phyloP scores from a whole-genome alignment of 2,113 vertebrate species.

The Okapia johnstoni region DNA sequence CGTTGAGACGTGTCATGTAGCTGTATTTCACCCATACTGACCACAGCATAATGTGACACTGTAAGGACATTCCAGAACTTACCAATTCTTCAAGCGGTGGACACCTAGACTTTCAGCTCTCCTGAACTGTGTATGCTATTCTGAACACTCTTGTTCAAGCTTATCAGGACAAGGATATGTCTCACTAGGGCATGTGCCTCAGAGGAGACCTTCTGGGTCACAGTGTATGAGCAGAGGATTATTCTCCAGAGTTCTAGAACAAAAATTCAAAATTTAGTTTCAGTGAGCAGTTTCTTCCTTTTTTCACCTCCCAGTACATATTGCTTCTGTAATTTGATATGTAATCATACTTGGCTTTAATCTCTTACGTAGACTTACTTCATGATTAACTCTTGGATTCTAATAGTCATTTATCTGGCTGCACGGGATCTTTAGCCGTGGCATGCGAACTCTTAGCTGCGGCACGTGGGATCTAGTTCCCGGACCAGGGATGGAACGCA shows the following conservation, averaged over 20 bases:
- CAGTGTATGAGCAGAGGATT: background rate
- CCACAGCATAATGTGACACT: background rate
- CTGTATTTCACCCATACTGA: background rate
- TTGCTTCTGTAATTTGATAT: background rate
- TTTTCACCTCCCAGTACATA: background rate
- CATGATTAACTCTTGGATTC: background rate
- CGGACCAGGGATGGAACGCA: background rate
- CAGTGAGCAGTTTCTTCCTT: background rate
- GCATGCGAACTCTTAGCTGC: fast-evolving
- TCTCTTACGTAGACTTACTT: background rate
- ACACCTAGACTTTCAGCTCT: background rate
- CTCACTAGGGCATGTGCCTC: background rate
- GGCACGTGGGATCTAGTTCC: background rate
- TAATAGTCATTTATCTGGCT: background rate
- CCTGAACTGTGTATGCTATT: too few species aligned
- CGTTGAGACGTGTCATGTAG: background rate
- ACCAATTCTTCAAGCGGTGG: background rate
- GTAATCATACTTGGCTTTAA: background rate
- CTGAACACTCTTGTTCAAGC: background rate
- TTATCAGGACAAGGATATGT: background rate
- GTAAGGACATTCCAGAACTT: background rate
- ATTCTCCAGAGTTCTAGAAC: background rate
- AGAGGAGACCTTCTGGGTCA: background rate
- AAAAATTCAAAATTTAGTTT: background rate
- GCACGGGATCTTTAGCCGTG: background rate